Evolutionary conservation across 2,888 invertebrate species (phyloP), one percentile per base, ranked within the genome.

Genomic region (Ligdia adustata): DNA sequence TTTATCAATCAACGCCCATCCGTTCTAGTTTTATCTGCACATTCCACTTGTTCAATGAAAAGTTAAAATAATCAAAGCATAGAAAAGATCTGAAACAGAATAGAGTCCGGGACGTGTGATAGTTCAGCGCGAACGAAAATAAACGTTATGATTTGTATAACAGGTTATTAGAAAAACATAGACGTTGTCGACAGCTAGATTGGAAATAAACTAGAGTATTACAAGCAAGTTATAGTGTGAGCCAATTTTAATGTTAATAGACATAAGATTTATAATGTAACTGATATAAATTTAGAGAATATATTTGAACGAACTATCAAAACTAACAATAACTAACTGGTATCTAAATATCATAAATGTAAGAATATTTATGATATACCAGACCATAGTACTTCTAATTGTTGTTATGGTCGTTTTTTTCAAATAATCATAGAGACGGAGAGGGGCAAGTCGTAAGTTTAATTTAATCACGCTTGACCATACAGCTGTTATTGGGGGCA

Each of bases 81-180:
- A 73, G 72, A 70, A 70, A 63, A 80, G 86, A 88, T 87, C 84
- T 75, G 84, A 87, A 88, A 83, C 88, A 88, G 87, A 85, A 82
- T 80, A 72, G 74, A 81, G 79, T 79, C 74, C 37, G 79, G 84
- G 82, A 79, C 81, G 75, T 85, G 84, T 86, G 86, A 85, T 86
- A 76, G 83, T 77, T 82, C 75, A 76, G 79, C 79, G 74, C 66
- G 75, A 86, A 85, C 80, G 63, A 84, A 87, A 88, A 87, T 87
- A 88, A 86, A 86, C 82, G 75, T 78, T 82, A 84, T 85, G 81
- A 85, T 85, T 84, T 81, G 79, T 82, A 83, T 77, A 79, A 83
- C 83, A 80, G 78, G 76, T 86, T 87, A 86, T 86, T 86, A 82
- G 81, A 78, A 82, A 82, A 87, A 83, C 84, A 84, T 81, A 69